A percentile compares a stretch with the other conserved stretches of the same genome.
phyloP scores from a whole-genome alignment of 2,888 invertebrate genomes.

The Sisyra nigra region DNA sequence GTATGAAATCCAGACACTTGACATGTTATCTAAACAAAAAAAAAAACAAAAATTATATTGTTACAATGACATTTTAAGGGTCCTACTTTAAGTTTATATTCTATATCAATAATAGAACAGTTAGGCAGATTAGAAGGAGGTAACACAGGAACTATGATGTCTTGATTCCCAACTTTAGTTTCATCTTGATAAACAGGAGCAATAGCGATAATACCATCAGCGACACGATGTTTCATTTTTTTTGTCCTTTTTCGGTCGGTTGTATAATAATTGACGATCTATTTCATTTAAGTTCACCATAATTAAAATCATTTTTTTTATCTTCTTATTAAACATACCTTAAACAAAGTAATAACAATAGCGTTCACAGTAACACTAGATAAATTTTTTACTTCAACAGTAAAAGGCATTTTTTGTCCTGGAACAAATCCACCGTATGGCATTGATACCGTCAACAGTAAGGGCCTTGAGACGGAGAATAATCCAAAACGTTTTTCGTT shows the following conservation, averaged over 20 bases:
- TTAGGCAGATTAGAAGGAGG: conserved; percentile 64
- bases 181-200: conserved; percentile 44
- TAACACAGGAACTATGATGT: conserved; percentile 50
- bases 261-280: conserved; percentile 43
- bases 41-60: background rate
- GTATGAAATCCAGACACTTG: no score
- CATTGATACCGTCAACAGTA: conserved; percentile 47
- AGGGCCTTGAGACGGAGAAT: conserved; percentile 57
- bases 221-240: conserved; percentile 29
- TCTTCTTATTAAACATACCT: no score
- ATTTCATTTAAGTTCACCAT: conserved; percentile 1
- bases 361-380: conserved; percentile 49
- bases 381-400: conserved; percentile 55
- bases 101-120: conserved; percentile 58
- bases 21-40: no score
- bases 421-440: conserved; percentile 62
- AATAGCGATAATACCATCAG: conserved; percentile 44
- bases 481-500: conserved; percentile 60
- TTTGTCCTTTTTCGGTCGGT: conserved; percentile 29
- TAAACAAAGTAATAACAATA: conserved; percentile 45
- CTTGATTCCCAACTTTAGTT: conserved; percentile 45
- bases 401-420: conserved; percentile 55
- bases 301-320: no score
- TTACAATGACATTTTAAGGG: background rate
- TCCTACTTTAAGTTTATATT: conserved; percentile 50